Percentiles rank a stretch among this genome's conserved stretches.
These are phyloP conservation scores for Sebastes trivittatus DNA, from an alignment of 2,797 vertebrate species.

Conservation along the genomic window DNA sequence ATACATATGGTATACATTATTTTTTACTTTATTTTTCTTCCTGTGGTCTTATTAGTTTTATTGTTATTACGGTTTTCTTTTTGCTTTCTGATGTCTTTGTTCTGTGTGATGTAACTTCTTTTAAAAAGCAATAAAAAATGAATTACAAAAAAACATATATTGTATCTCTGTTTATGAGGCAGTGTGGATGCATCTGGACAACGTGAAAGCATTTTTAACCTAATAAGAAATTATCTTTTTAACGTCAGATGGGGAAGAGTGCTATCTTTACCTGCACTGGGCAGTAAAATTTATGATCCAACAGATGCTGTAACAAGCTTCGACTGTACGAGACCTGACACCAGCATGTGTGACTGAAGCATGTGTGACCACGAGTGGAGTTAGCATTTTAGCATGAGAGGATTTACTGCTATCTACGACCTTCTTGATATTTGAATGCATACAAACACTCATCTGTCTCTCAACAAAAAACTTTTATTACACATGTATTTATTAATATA, in stretches of 20 bases:
- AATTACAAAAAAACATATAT: too few relatives aligned
- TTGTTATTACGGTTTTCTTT: too few relatives aligned
- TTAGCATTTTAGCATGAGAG: slow-evolving; percentile 12
- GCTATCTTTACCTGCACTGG: slow-evolving; percentile 21
- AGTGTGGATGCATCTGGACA: background rate
- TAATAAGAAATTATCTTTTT: slow-evolving; percentile 8
- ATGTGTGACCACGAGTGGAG: slow-evolving; percentile 12
- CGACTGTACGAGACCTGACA: slow-evolving; percentile 63
- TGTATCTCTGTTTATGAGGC: background rate
- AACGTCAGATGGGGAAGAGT: background rate
- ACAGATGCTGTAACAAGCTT: slow-evolving; percentile 59
- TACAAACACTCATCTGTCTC: background rate
- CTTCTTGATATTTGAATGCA: background rate
- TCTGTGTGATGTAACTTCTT: too few relatives aligned
- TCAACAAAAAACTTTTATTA: background rate
- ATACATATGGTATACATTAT: too few relatives aligned
- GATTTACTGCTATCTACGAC: background rate
- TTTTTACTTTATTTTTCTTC: too few relatives aligned
- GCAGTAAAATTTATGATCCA: slow-evolving; percentile 61
- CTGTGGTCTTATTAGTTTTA: too few relatives aligned
- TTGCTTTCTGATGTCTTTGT: too few relatives aligned
- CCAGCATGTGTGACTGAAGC: slow-evolving; percentile 50
- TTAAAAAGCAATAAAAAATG: too few relatives aligned
- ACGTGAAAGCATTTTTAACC: background rate
- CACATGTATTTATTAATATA: background rate